A percentile compares a stretch with the other conserved stretches of the same genome.
Evolutionary conservation across 92 coral and sea anemone genomes (phyloP).

Genomic region (Phenganax stokvisi): DNA sequence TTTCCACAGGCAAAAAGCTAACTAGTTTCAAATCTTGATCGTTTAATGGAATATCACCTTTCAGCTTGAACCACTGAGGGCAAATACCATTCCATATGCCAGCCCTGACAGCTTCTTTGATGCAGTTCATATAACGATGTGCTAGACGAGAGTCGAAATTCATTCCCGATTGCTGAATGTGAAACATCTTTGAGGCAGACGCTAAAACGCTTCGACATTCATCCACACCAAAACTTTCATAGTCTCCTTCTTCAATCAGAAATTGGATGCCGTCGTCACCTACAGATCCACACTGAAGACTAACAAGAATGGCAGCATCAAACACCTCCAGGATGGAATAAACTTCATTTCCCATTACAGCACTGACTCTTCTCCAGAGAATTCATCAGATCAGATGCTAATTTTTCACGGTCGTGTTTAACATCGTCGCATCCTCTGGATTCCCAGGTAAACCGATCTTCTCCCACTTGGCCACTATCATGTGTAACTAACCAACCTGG

Average conservation of each 20-base stretch:
- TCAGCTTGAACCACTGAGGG: slow-evolving; percentile 29
- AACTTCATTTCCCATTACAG: slow-evolving; percentile 22
- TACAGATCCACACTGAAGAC: too few relatives aligned
- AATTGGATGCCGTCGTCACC: too few relatives aligned
- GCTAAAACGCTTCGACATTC: slow-evolving; percentile 38
- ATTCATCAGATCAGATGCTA: slow-evolving; percentile 34
- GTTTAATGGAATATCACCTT: slow-evolving; percentile 27
- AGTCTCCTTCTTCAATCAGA: slow-evolving; percentile 36
- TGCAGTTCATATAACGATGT: slow-evolving; percentile 35
- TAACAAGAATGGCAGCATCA: slow-evolving; percentile 18
- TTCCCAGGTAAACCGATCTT: slow-evolving; percentile 40
- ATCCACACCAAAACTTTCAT: slow-evolving; percentile 40
- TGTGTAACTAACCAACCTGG: slow-evolving; percentile 43
- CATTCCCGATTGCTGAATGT: slow-evolving; percentile 44
- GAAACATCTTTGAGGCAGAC: slow-evolving; percentile 41
- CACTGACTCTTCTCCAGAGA: slow-evolving; percentile 28
- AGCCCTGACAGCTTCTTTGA: slow-evolving; percentile 37
- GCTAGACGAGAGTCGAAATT: slow-evolving; percentile 44
- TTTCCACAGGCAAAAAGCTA: slow-evolving; percentile 13
- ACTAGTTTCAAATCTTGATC: slow-evolving; percentile 17
- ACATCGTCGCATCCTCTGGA: slow-evolving; percentile 25
- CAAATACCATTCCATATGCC: slow-evolving; percentile 25
- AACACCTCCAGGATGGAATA: slow-evolving; percentile 28
- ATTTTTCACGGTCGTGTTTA: slow-evolving; percentile 29
- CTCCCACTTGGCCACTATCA: slow-evolving; percentile 31